Percentiles rank a stretch among this genome's conserved stretches.
Conservation (phyloP, 2,797 vertebrate species). For the Chelon labrosus region DNA sequence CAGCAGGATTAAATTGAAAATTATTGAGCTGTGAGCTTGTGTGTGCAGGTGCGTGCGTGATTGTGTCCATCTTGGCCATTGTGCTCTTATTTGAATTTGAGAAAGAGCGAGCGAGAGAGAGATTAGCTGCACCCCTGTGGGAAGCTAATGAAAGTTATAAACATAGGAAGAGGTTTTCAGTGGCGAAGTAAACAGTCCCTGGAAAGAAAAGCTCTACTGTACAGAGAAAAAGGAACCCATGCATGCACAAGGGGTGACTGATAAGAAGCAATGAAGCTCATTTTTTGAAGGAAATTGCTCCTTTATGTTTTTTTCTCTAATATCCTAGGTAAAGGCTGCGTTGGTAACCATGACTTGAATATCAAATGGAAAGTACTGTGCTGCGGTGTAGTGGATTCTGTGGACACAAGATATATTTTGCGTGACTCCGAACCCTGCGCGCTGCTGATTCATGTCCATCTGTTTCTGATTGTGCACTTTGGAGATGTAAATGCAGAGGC, state of each 20-base stretch:
- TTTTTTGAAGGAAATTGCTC: constrained; percentile 5
- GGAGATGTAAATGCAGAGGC: constrained; percentile 11
- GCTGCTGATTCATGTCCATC: constrained; percentile 32
- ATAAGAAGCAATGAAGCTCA: constrained; percentile 7
- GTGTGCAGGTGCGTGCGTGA: constrained; percentile 13
- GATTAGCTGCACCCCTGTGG: constrained; percentile 50
- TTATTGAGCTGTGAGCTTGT: constrained; percentile 25
- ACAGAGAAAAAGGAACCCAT: constrained; percentile 18
- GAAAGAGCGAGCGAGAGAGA: constrained; percentile 13
- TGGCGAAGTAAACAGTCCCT: constrained; percentile 77
- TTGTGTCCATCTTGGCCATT: constrained; percentile 26
- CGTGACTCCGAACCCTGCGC: constrained; percentile 3
- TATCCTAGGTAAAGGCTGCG: background rate
- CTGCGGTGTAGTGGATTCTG: background rate
- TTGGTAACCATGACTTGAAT: constrained; percentile 5
- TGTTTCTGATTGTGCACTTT: constrained; percentile 27
- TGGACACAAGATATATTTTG: constrained; percentile 6
- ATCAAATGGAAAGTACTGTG: background rate
- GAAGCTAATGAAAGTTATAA: constrained; percentile 69
- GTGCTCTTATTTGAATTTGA: constrained; percentile 33
- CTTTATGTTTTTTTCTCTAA: background rate
- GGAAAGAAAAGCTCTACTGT: constrained; percentile 51
- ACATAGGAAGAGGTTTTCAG: constrained; percentile 70
- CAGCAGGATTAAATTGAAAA: constrained; percentile 58
- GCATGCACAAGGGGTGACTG: constrained; percentile 40